Conservation (phyloP, 53 echinoderm and acorn worm genomes). For the Henricia sp. region DNA sequence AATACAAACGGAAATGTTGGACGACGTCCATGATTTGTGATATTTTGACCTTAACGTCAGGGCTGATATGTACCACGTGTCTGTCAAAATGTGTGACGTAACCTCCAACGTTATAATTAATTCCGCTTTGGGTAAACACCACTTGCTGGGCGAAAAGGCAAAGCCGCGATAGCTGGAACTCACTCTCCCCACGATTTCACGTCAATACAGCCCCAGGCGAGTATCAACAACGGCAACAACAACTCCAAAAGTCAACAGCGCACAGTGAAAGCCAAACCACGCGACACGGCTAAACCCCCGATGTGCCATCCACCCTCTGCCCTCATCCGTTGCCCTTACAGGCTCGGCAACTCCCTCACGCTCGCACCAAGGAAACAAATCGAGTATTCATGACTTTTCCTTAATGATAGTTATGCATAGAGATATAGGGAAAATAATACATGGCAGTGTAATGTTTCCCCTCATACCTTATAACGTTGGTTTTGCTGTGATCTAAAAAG, state of each 20-base stretch:
- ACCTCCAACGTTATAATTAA: constrained; percentile 29
- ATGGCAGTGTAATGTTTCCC: background rate
- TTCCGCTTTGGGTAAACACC: constrained; percentile 34
- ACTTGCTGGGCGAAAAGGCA: constrained; percentile 7
- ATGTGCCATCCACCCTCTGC: background rate
- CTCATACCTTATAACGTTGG: too few species aligned
- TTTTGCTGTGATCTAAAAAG: too few species aligned
- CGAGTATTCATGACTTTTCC: constrained; percentile 18
- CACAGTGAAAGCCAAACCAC: constrained; percentile 10
- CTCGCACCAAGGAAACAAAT: constrained; percentile 9
- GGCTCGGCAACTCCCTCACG: background rate
- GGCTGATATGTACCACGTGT: background rate
- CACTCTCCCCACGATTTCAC: background rate
- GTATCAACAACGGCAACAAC: constrained; percentile 1
- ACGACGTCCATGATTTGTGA: constrained; percentile 25
- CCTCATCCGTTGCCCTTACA: background rate
- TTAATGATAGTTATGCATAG: background rate
- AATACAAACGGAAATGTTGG: too few species aligned
- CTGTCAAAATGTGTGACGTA: constrained; percentile 41
- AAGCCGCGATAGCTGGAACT: background rate
- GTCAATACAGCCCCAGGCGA: constrained; percentile 32
- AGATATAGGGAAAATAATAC: background rate
- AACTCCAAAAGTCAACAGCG: constrained; percentile 50
- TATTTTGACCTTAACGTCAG: background rate
- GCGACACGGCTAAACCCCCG: constrained; percentile 16